A percentile compares a stretch with the other conserved stretches of the same genome.
These are phyloP conservation scores for Yoshiicerus persimilis DNA, from an alignment of 1,140 invertebrate species.

Conservation along the genomic window DNA sequence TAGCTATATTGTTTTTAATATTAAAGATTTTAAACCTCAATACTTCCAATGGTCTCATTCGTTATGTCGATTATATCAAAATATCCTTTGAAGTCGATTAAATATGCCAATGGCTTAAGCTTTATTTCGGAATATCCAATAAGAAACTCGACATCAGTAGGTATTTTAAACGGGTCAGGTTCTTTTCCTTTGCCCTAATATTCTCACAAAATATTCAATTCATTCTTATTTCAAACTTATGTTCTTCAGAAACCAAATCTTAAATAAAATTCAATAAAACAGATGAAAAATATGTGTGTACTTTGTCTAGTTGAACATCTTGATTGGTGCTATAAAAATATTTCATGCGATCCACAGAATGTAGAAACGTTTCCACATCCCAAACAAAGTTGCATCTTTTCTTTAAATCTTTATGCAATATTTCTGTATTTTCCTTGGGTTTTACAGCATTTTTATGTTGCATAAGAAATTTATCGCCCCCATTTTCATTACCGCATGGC, in stretches of 20 bases:
- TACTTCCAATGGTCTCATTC: background rate
- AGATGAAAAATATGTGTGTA: background rate
- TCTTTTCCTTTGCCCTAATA: no score
- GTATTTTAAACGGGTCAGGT: conserved; percentile 66
- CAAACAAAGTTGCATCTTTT: conserved; percentile 63
- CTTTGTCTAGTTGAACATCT: background rate
- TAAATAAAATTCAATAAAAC: no score
- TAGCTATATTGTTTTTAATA: background rate
- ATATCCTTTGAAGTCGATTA: conserved; percentile 61
- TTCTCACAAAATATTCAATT: conserved; percentile 42
- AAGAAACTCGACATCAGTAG: conserved; percentile 59
- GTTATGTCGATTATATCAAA: conserved; percentile 58
- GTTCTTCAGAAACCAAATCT: no score
- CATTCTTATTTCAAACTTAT: background rate
- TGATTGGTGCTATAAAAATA: conserved; percentile 58
- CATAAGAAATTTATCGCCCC: conserved; percentile 56
- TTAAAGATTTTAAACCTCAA: background rate
- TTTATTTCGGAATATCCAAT: conserved; percentile 64
- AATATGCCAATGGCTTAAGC: conserved; percentile 60
- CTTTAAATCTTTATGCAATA: conserved; percentile 55
- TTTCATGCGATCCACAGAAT: conserved; percentile 64
- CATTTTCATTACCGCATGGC: conserved; percentile 54
- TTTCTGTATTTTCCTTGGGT: background rate
- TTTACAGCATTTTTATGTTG: conserved; percentile 46
- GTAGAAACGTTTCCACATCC: conserved; percentile 62